A percentile compares a stretch with the other conserved stretches of the same genome.
Evolutionary conservation across 1,140 invertebrate species (phyloP).

Genomic region (Phymorhynchus buccinoides): DNA sequence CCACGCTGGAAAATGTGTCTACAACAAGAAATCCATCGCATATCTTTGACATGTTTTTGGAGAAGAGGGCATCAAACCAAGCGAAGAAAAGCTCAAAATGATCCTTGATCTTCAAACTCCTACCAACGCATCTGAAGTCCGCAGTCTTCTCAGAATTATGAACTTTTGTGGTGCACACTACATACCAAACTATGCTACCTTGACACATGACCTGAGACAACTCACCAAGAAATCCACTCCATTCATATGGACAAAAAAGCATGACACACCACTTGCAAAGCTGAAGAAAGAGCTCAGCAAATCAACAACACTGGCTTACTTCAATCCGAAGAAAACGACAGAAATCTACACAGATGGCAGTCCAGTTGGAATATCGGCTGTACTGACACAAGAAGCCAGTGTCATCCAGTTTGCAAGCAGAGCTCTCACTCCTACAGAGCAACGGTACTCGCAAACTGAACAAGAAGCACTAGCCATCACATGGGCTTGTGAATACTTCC

Average conservation of each 20-base stretch:
- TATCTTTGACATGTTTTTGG: conserved; percentile 57
- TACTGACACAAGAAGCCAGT: conserved; percentile 40
- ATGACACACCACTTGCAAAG: conserved; percentile 40
- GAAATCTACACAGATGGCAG: conserved; percentile 48
- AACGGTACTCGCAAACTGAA: conserved; percentile 72
- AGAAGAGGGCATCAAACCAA: conserved; percentile 43
- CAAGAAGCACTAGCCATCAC: conserved; percentile 71
- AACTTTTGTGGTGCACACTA: conserved; percentile 39
- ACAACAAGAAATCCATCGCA: conserved; percentile 43
- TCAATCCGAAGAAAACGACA: conserved; percentile 45
- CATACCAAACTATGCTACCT: conserved; percentile 24
- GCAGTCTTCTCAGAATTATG: conserved; percentile 47
- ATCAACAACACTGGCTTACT: conserved; percentile 48
- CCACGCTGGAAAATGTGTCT: conserved; percentile 55
- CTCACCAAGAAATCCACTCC: conserved; percentile 35
- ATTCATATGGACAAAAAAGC: conserved; percentile 41
- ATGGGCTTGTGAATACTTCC: conserved; percentile 72
- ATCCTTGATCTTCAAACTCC: conserved; percentile 35
- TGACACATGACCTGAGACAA: conserved; percentile 40
- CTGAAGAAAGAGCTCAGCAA: conserved; percentile 44
- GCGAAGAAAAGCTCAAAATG: conserved; percentile 40
- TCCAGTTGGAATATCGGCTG: conserved; percentile 46
- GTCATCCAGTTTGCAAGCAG: conserved; percentile 48
- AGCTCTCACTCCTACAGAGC: conserved; percentile 50
- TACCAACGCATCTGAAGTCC: too few relatives aligned